These are phyloP conservation scores for Tridacna gigas DNA, from an alignment of 2,888 invertebrate species.

Conservation along the genomic window DNA sequence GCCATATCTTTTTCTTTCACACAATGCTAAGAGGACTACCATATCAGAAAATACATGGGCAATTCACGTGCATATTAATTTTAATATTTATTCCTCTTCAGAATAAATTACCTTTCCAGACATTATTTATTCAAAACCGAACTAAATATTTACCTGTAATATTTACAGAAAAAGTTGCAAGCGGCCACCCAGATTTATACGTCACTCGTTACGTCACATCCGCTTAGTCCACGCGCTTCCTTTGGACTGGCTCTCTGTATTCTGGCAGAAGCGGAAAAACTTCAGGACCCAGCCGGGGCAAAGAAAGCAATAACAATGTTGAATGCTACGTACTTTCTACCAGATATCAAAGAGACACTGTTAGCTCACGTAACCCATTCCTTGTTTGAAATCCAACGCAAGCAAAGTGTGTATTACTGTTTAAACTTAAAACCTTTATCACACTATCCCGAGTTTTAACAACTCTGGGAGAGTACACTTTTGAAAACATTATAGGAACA, in stretches of 20 bases:
- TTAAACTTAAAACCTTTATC: too few species aligned
- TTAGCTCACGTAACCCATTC: background rate
- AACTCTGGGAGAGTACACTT: too few species aligned
- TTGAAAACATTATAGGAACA: too few species aligned
- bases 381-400: background rate
- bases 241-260: background rate
- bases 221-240: background rate
- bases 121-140: too few species aligned
- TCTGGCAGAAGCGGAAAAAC: background rate
- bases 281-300: background rate
- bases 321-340: background rate
- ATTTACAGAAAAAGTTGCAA: background rate
- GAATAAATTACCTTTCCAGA: too few species aligned
- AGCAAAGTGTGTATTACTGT: background rate
- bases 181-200: background rate
- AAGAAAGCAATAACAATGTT: background rate
- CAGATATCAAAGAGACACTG: background rate
- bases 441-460: too few species aligned
- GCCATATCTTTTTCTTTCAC: too few species aligned
- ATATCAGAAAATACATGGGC: too few species aligned
- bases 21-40: too few species aligned
- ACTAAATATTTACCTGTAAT: too few species aligned
- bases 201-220: background rate
- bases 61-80: too few species aligned
- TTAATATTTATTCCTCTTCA: too few species aligned